Base-by-base conservation (phyloP, 2,888 invertebrate species). In the Heliconius hortense region DNA sequence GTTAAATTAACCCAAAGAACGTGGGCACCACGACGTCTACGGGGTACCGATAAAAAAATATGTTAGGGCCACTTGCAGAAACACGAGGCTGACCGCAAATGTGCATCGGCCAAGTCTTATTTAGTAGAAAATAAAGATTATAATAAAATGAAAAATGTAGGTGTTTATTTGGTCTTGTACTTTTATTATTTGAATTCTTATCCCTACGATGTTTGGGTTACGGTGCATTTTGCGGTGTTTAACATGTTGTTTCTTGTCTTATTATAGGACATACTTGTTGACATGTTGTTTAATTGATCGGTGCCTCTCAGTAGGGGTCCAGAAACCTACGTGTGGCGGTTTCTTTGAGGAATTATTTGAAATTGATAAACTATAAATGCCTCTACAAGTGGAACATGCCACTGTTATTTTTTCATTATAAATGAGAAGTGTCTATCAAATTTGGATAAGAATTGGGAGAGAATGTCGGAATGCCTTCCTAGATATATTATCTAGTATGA, bases 261-360 rank as follows among this genome's bases (percentile, higher is more conserved):
- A 90, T 90, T 88, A 89, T 92, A 90, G 90, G 91, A 92, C 93
- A 90, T 87, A 94, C 92, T 93, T 93, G 94, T 94, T 94, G 94
- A 94, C 93, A 94, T 92, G 93, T 93, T 93, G 90, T 93, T 93
- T 94, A 93, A 94, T 94, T 94, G 94, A 94, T 93, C 89, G 93
- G 93, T 90, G 90, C 89, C 91, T 90, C 94, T 83, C 94, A 83
- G 92, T 86, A 89, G 93, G 94, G 91, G 90, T 89, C 89, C 89
- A 87, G 86, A 87, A 90, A 83, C 85, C 84, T 89, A 90, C 88
- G 87, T 86, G 87, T 84, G 87, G 90, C 93, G 93, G 93, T 85
- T 81, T 86, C 91, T 93, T 94, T 94, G 90, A 86, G 88, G 89
- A 90, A 90, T 93, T 90, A 92, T 93, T 88, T 86, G 86, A 93